These are phyloP conservation scores for Lagopus muta DNA, from an alignment of 2,113 vertebrate species.

Conservation along the genomic window DNA sequence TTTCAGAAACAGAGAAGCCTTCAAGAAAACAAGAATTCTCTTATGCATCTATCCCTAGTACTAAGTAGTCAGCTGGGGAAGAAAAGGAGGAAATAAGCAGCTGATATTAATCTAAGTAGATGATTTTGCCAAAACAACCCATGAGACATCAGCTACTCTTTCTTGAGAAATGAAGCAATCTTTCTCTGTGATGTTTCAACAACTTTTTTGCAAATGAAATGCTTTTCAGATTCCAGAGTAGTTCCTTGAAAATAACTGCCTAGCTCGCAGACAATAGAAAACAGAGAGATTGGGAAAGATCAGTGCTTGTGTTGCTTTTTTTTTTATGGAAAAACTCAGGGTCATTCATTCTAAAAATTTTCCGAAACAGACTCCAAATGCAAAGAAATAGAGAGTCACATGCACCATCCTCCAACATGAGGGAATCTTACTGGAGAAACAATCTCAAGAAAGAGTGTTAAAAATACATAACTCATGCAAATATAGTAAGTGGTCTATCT, in stretches of 20 bases:
- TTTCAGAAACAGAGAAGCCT: conserved; percentile 48
- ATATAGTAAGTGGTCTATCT: neutral
- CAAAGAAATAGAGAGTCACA: neutral
- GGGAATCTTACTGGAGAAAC: neutral
- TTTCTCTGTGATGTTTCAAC: conserved; percentile 31
- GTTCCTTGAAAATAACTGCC: neutral
- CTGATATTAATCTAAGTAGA: conserved; percentile 45
- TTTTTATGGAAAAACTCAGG: neutral
- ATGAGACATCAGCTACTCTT: conserved; percentile 11
- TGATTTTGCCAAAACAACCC: conserved; percentile 53
- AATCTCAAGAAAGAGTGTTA: neutral
- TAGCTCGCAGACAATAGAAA: neutral
- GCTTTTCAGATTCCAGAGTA: neutral
- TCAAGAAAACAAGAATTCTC: conserved; percentile 41
- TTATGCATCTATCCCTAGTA: neutral
- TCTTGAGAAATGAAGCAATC: conserved; percentile 33
- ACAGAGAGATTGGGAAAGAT: neutral
- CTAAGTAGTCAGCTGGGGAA: conserved; percentile 47
- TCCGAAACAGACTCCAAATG: neutral
- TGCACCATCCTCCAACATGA: neutral
- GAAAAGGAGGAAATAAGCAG: conserved; percentile 41
- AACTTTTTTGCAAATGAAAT: neutral
- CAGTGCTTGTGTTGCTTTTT: neutral
- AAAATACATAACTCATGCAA: neutral
- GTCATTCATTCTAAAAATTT: neutral